Evolutionary conservation across 2,888 invertebrate species (phyloP).

Genomic region (Catocala fraxini): DNA sequence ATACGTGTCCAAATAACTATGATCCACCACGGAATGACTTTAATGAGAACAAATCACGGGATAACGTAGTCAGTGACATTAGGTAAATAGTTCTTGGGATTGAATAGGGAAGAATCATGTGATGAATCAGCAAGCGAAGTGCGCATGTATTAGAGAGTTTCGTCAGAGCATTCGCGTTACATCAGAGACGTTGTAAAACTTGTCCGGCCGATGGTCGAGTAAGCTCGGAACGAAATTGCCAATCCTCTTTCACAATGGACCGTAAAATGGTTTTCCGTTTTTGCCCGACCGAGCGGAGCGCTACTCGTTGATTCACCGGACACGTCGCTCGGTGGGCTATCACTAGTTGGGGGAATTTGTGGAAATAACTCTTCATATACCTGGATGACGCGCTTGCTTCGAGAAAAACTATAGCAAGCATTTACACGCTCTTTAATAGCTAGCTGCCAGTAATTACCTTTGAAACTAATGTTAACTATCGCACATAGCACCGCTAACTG

Average conservation of each 20-base stretch:
- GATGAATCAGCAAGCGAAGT: slow-evolving; percentile 43
- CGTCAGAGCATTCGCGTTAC: slow-evolving; percentile 72
- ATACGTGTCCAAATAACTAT: no score
- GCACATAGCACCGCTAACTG: slow-evolving; percentile 4
- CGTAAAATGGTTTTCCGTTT: slow-evolving; percentile 88
- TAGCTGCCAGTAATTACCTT: slow-evolving; percentile 25
- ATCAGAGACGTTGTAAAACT: slow-evolving; percentile 83
- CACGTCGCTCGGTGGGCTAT: slow-evolving; percentile 83
- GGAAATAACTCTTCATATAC: slow-evolving; percentile 77
- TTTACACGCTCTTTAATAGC: slow-evolving; percentile 28
- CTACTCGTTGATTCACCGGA: slow-evolving; percentile 84
- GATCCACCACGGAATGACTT: no score
- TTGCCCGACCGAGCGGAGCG: slow-evolving; percentile 84
- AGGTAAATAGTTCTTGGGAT: slow-evolving; percentile 7
- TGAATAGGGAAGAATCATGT: slow-evolving; percentile 31
- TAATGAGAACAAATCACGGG: no score
- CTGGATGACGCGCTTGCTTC: slow-evolving; percentile 36
- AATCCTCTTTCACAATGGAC: slow-evolving; percentile 87
- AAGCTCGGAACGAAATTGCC: slow-evolving; percentile 85
- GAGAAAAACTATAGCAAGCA: slow-evolving; percentile 25
- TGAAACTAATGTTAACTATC: slow-evolving; percentile 19
- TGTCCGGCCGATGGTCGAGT: slow-evolving; percentile 82
- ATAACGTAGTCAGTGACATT: background rate
- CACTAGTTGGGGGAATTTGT: slow-evolving; percentile 78
- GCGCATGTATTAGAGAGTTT: slow-evolving; percentile 70